Evolutionary conservation across 23 tunicate species (phyloP), one percentile per base, ranked within the genome.

Genomic region (Oikopleura albicans): DNA sequence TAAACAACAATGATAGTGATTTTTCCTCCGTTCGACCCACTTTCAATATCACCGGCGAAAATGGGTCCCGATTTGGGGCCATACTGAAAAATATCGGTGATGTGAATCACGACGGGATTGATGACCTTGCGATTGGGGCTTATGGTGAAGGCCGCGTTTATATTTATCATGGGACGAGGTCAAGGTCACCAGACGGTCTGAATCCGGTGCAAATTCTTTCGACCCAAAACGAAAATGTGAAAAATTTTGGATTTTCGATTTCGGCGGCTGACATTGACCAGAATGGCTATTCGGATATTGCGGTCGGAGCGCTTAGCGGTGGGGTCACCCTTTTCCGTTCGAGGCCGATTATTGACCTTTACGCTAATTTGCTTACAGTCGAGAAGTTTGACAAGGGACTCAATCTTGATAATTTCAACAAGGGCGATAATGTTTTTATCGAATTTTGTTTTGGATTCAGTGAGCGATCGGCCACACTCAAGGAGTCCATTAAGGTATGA

Each of bases 101-200:
- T 29, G 31, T 71, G 4, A 71, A 71, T 71, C 79, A 71, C 37
- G 79, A 71, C 31, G 79, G 79, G 37, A 71, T 71, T 29, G 79
- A 71, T 71, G 79, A 71, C 37, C 31, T 71, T 2, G 79, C 79
- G 33, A 71, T 71, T 29, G 33, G 37, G 27, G 79, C 79, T 4
- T 4, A 2, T 71, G 79, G 79, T 16, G 79, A 71, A 71, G 4
- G 31, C 33, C 28, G 31, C 28, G 79, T 71, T 71, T 71, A 71
- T 29, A 71, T 71, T 37, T 71, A 71, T 71, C 79, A 71, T 71
- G 79, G 79, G 31, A 27, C 2, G 4, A 71, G 37, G n/a, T n/a
- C n/a, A 71, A 71, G 4, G 28, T 31, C 35, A 12, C 28, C 79
- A 16, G 37, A 71, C 34, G 37, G 35, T 12, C 28, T 12, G 4